Percentiles rank a stretch among this genome's conserved stretches.
Conservation (phyloP, 2,888 invertebrate species). For the Chaetogeoica ovagalla region DNA sequence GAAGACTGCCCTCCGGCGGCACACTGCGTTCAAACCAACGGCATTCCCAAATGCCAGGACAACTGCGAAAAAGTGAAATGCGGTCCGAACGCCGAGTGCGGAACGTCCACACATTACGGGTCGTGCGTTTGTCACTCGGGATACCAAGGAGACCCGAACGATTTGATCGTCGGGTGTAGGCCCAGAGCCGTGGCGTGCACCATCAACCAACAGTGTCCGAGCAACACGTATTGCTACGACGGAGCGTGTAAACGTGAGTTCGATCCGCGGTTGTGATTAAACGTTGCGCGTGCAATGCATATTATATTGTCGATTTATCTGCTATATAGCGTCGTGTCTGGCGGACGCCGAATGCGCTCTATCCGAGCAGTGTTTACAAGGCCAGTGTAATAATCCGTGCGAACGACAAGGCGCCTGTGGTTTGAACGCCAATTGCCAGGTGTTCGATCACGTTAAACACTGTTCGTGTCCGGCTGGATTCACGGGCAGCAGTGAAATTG, state of each 20-base stretch:
- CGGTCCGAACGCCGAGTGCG: slow-evolving; percentile 82
- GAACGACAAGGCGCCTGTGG: slow-evolving; percentile 77
- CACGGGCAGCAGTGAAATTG: slow-evolving; percentile 80
- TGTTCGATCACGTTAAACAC: slow-evolving; percentile 72
- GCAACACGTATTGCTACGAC: slow-evolving; percentile 80
- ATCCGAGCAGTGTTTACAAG: slow-evolving; percentile 77
- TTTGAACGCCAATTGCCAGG: slow-evolving; percentile 77
- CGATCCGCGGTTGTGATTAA: neutral
- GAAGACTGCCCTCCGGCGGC: slow-evolving; percentile 81
- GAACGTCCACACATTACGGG: slow-evolving; percentile 73
- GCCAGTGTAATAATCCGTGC: slow-evolving; percentile 82
- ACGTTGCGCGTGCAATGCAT: neutral
- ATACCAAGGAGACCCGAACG: slow-evolving; percentile 76
- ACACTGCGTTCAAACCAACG: slow-evolving; percentile 72
- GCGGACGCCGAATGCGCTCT: slow-evolving; percentile 77
- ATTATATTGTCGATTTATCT: neutral
- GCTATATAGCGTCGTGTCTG: slow-evolving; percentile 70
- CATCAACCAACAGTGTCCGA: slow-evolving; percentile 73
- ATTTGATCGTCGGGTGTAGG: slow-evolving; percentile 72
- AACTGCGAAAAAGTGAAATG: slow-evolving; percentile 74
- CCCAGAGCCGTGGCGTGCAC: slow-evolving; percentile 75
- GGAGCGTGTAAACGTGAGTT: slow-evolving; percentile 78
- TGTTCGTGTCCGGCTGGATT: slow-evolving; percentile 84
- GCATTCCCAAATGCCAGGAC: slow-evolving; percentile 78
- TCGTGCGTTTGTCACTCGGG: slow-evolving; percentile 78